Base-by-base conservation (phyloP, 2,113 vertebrate species). In the Motacilla alba region DNA sequence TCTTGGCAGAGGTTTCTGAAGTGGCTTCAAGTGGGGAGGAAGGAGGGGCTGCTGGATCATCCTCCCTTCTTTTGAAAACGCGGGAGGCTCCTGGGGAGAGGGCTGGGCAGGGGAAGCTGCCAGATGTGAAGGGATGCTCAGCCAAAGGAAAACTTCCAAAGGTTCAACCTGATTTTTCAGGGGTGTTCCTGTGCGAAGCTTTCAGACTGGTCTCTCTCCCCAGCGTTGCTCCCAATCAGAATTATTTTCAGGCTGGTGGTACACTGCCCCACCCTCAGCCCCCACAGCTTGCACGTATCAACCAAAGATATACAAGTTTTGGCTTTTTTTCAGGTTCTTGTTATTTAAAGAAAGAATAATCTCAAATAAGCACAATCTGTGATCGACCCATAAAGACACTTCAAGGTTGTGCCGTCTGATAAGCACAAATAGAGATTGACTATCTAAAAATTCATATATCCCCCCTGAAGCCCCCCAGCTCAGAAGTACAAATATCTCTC, bases 1-100 rank as follows among this genome's bases (percentile, higher is more conserved):
- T 94, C 52, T 89, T 75, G 93, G 94, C 79, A 88, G 68, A 81
- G 80, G 10, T 69, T 94, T 81, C 95, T 83, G 19, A 81, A 89
- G 68, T 44, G 87, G 24, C 70, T 95, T 39, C 55, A 81, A 86
- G 83, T 3, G 24, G 74, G 79, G 41, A 87, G 67, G 67, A 80
- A 77, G 73, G 87, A 81, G 56, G 59, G 13, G 53, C 9, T 53
- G 35, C 62, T 49, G 69, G 66, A 73, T 80, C 69, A 20, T 7
- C 43, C 3, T 1, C 39, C 49, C 64, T 77, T 55, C 37, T 78
- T 90, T 56, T 68, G 68, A 78, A 83, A 94, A 33, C 20, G 10
- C 55, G 55, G 79, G 67, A 88, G 82, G 67, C 68, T 96, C 80
- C 60, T 37, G 72, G 76, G 85, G 59, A 92, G 50, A 90, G 46